phyloP scores from a whole-genome alignment of 2,113 vertebrate species.

The Rhegmatorhina hoffmannsi region DNA sequence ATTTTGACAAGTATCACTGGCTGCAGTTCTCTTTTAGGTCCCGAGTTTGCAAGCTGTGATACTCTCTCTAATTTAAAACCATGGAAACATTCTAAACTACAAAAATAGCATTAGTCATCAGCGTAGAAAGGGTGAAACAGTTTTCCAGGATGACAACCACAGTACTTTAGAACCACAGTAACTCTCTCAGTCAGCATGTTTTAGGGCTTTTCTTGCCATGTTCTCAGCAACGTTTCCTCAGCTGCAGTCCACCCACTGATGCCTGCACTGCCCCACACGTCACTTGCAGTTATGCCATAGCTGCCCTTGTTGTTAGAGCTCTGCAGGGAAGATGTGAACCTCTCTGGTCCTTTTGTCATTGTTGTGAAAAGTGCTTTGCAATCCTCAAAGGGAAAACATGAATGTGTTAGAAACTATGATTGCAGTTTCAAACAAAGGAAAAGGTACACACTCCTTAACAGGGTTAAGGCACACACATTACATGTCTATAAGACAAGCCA shows the following conservation, averaged over 20 bases:
- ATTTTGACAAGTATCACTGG: background rate
- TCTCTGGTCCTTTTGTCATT: background rate
- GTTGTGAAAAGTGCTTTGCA: background rate
- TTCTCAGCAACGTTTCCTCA: background rate
- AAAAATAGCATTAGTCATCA: background rate
- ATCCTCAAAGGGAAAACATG: background rate
- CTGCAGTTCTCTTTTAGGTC: background rate
- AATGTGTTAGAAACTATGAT: background rate
- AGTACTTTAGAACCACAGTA: background rate
- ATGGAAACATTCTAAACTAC: background rate
- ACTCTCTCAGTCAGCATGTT: background rate
- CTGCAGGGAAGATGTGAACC: background rate
- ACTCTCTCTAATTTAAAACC: background rate
- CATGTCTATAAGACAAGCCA: background rate
- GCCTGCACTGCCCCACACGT: background rate
- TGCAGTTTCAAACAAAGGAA: background rate
- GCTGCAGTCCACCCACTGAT: background rate
- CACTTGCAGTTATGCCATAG: background rate
- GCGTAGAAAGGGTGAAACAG: background rate
- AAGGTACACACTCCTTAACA: background rate
- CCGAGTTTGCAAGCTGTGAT: background rate
- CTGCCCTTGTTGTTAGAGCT: background rate
- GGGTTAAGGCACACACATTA: background rate
- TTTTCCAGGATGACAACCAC: background rate
- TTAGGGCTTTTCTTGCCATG: background rate